A percentile compares a stretch with the other conserved stretches of the same genome.
Conservation (phyloP, 2,113 vertebrate species). For the Platichthys stellatus region DNA sequence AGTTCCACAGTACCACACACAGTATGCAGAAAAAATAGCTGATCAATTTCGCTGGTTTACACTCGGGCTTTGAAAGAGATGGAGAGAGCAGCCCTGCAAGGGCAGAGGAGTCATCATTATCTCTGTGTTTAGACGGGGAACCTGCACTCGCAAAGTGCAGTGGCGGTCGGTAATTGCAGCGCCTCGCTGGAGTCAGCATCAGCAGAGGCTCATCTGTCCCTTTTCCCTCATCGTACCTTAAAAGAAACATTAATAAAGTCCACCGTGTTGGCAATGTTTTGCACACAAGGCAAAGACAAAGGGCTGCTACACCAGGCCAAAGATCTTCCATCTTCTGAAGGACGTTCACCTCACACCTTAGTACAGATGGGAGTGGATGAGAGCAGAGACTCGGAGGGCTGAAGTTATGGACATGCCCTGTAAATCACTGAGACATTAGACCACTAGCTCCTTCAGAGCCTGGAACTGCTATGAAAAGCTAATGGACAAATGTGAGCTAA, state of each 20-base stretch:
- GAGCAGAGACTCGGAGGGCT: not conserved
- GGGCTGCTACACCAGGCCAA: constrained; percentile 42
- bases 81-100: constrained; percentile 32
- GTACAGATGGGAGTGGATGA: not conserved
- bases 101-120: constrained; percentile 68
- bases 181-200: constrained; percentile 51
- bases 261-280: constrained; percentile 38
- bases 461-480: not conserved
- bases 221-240: constrained; percentile 19
- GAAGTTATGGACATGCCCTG: not conserved
- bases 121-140: constrained; percentile 46
- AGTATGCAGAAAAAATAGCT: constrained; percentile 48
- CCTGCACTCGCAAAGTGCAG: constrained; percentile 57
- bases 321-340: constrained; percentile 65
- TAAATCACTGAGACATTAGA: not conserved
- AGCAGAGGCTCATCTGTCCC: constrained; percentile 49
- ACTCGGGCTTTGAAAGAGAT: constrained; percentile 51
- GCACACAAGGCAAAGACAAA: constrained; percentile 19
- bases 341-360: constrained; percentile 9
- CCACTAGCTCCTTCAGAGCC: not conserved
- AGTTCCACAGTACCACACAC: constrained; percentile 21
- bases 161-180: constrained; percentile 56
- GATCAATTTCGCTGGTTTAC: constrained; percentile 35
- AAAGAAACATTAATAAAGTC: constrained; percentile 68
- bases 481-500: not conserved